These are phyloP conservation scores for Hyla sarda DNA, from an alignment of 2,113 vertebrate genomes.

Conservation along the genomic window DNA sequence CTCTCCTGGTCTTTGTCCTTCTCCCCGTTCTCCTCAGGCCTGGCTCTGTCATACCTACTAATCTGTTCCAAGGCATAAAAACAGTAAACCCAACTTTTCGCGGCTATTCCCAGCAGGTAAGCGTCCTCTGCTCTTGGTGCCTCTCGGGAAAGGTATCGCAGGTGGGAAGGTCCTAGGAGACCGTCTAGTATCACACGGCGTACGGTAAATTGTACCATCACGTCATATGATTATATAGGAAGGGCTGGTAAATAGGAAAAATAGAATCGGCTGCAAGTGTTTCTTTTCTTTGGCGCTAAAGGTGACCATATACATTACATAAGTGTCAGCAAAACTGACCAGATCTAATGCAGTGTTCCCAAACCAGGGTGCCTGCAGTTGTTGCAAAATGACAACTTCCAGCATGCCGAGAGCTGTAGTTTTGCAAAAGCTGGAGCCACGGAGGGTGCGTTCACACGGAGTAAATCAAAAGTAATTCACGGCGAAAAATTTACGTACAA, in stretches of 20 bases:
- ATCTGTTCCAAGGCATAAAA: constrained; percentile 97
- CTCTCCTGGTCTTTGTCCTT: constrained; percentile 20
- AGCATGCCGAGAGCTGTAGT: no score
- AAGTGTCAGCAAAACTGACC: no score
- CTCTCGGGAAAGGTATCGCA: not conserved
- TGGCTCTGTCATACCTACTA: constrained; percentile 93
- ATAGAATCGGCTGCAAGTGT: not conserved
- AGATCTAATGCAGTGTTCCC: no score
- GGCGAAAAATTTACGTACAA: no score
- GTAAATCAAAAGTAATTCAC: no score
- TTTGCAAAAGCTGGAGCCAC: no score
- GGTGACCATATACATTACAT: no score
- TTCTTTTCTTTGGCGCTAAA: not conserved
- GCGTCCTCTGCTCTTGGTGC: not conserved
- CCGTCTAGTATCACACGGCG: not conserved
- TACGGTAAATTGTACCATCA: not conserved
- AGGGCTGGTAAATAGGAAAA: not conserved
- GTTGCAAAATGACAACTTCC: no score
- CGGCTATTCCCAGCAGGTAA: constrained; percentile 96
- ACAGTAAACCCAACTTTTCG: constrained; percentile 94
- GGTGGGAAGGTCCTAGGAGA: not conserved
- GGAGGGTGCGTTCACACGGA: no score
- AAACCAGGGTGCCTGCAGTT: no score
- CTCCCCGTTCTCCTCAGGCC: constrained; percentile 75
- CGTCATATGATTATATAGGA: not conserved